Evolutionary conservation across 2,797 vertebrate species (phyloP), one percentile per base, ranked within the genome.

Genomic region (Atherinosoma microstoma): DNA sequence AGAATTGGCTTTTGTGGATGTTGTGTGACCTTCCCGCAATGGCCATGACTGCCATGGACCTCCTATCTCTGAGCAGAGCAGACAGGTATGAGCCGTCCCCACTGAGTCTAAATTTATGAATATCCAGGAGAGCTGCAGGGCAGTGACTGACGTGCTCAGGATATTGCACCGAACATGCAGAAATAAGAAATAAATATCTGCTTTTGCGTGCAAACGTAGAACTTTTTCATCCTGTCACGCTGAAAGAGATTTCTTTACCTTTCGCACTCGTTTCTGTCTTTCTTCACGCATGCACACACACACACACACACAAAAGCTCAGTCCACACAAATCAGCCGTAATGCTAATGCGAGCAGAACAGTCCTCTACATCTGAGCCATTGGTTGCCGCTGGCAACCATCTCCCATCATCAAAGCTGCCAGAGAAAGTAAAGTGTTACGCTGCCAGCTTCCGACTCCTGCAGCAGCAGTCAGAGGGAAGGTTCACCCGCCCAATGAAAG

Each of bases 321-420:
- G 36, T 38, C 8, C 15, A 3, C 40, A 42, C 40, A 62, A 66
- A 76, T 83, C 60, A 74, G 73, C 64, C 71, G 42, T 75, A 71
- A 78, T 49, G 53, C 73, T 85, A 73, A 84, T 71, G 61, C 7
- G 53, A 80, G 57, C 40, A 61, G 73, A 87, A 29, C 11, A 24
- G 81, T 9, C 42, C 65, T 57, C 65, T 70, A 56, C 68, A 60
- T 75, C 71, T 66, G 56, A 84, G 65, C 45, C 8, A 62, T 71
- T 67, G 64, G 82, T 89, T 85, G 87, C 86, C 63, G 36, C 64
- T 71, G 70, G 89, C 83, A 89, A 89, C 84, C 66, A 59, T 66
- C 76, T 80, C 54, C 60, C 61, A 59, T 80, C 63, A 66, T 75
- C 40, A 73, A 61, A 73, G 76, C 78, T 13, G 61, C 56, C 54